Conservation (phyloP, 1,140 invertebrate genomes). For the Galleria mellonella region DNA sequence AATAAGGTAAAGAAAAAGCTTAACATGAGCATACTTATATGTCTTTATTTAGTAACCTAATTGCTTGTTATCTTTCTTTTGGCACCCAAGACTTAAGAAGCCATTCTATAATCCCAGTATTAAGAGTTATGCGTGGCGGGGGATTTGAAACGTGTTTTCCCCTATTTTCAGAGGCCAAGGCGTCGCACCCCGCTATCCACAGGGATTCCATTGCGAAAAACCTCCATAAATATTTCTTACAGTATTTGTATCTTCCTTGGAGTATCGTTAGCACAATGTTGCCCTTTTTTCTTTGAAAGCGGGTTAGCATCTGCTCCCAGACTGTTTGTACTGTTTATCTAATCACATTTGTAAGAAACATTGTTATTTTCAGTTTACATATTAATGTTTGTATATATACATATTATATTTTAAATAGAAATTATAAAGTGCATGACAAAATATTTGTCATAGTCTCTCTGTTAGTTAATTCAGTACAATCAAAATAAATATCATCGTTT, state of each 20-base stretch:
- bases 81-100: slow-evolving; percentile 60
- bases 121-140: slow-evolving; percentile 67
- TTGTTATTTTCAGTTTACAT: no score
- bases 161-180: slow-evolving; percentile 46
- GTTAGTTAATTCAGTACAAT: no score
- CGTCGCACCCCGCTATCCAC: slow-evolving; percentile 41
- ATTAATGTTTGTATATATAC: background rate
- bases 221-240: slow-evolving; percentile 73
- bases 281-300: slow-evolving; percentile 46
- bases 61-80: slow-evolving; percentile 69
- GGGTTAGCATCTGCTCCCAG: slow-evolving; percentile 43
- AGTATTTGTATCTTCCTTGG: slow-evolving; percentile 70
- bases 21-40: slow-evolving; percentile 11
- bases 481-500: slow-evolving; percentile 7
- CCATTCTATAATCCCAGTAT: slow-evolving; percentile 67
- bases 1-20: background rate
- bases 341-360: background rate
- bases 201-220: slow-evolving; percentile 69
- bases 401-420: no score
- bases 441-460: no score
- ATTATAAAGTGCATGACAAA: no score
- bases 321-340: slow-evolving; percentile 4
- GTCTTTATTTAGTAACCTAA: slow-evolving; percentile 31
- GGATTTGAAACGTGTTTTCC: slow-evolving; percentile 66
- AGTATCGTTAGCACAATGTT: slow-evolving; percentile 68